phyloP scores from a whole-genome alignment of 1,140 invertebrate genomes.

The Anastatus disparis region DNA sequence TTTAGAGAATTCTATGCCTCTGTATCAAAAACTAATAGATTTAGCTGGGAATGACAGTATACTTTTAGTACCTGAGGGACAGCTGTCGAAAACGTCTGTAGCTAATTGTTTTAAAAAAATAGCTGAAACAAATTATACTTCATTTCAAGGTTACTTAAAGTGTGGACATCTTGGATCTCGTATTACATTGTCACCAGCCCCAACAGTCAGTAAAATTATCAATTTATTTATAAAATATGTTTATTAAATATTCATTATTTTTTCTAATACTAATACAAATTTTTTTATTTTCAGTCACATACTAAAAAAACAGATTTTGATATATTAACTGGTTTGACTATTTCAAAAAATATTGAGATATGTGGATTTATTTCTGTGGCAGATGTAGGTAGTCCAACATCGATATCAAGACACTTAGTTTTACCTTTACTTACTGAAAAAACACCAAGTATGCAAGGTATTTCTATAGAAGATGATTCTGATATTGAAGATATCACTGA shows the following conservation, averaged over 20 bases:
- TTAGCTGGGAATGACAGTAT: slow-evolving; percentile 75
- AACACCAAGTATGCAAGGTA: slow-evolving; percentile 69
- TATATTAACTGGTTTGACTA: slow-evolving; percentile 66
- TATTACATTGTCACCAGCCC: slow-evolving; percentile 81
- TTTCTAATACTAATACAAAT: background rate
- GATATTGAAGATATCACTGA: slow-evolving; percentile 74
- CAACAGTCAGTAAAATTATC: slow-evolving; percentile 67
- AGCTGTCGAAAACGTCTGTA: slow-evolving; percentile 70
- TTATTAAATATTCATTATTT: background rate
- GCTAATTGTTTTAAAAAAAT: slow-evolving; percentile 77
- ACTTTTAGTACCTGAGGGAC: slow-evolving; percentile 73
- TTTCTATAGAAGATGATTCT: slow-evolving; percentile 70
- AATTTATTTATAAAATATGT: slow-evolving; percentile 1
- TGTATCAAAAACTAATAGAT: slow-evolving; percentile 67
- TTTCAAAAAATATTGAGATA: slow-evolving; percentile 79
- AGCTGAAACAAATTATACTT: slow-evolving; percentile 81
- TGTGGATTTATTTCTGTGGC: slow-evolving; percentile 85
- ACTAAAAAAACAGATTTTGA: slow-evolving; percentile 76
- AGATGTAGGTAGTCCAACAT: slow-evolving; percentile 93
- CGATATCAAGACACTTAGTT: slow-evolving; percentile 89
- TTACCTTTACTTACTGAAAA: slow-evolving; percentile 75
- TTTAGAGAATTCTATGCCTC: slow-evolving; percentile 52
- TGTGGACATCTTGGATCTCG: slow-evolving; percentile 82
- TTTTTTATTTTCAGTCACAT: slow-evolving; percentile 66
- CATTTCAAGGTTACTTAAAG: slow-evolving; percentile 79